Evolutionary conservation across 2,113 vertebrate species (phyloP), one percentile per base, ranked within the genome.

Genomic region (Calonectris borealis): DNA sequence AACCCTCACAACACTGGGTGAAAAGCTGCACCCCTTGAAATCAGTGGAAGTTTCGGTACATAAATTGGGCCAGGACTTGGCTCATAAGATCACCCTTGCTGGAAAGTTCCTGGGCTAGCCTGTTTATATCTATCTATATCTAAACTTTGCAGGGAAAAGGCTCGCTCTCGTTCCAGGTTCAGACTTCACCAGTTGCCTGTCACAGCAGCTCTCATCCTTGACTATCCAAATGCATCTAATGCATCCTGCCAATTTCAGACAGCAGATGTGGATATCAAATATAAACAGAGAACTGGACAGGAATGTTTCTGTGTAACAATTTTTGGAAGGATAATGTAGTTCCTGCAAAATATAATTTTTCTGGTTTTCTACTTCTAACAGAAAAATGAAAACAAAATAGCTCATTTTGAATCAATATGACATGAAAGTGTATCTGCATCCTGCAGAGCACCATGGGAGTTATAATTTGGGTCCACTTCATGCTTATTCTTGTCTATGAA

Each of bases 361-460:
- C 46, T 77, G 11, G 4, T 68, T 88, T 88, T 90, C 73, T 78
- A 38, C 65, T 91, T 82, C 48, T 73, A 68, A 91, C 31, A 44
- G 26, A 65, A 60, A 52, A 66, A 75, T 1, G 52, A 76, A 91
- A 95, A 64, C 38, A 83, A 84, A 95, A 32, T 7, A 89, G 60
- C 61, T 93, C 80, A 60, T 90, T 96, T 81, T 95, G 77, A 91
- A 88, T 88, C 92, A 91, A 44, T 22, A 7, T 48, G 69, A 91
- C 72, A 84, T 65, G n/a, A 79, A 93, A 93, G 95, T 44, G 68
- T 69, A 92, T 93, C 83, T 96, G 92, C 85, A 57, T 66, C 38
- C 83, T 79, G 64, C 54, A 64, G 77, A 90, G 68, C 60, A 65
- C 46, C 83, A 70, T 10, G 32, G 44, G 55, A 92, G 21, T 83